A percentile compares a stretch with the other conserved stretches of the same genome.
Conservation (phyloP, 2,797 vertebrate species). For the Enteromius mattozi region DNA sequence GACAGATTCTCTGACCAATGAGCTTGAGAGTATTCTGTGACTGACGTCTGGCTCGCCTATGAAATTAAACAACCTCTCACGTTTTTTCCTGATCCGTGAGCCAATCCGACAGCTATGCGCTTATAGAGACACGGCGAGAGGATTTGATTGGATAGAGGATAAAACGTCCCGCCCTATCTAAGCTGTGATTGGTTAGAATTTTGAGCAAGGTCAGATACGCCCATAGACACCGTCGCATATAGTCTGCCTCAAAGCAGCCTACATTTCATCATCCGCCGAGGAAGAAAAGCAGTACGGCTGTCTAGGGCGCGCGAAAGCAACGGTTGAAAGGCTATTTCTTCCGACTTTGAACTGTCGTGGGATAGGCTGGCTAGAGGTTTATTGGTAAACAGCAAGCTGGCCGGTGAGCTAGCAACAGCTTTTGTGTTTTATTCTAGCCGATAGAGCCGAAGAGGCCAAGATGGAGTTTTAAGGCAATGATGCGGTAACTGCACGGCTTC, state of each 20-base stretch:
- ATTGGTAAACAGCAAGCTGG: constrained; percentile 45
- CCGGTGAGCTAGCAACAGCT: constrained; percentile 52
- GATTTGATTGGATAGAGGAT: constrained; percentile 61
- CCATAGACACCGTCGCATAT: constrained; percentile 55
- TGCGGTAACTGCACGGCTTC: constrained; percentile 77
- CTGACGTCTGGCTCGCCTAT: constrained; percentile 60
- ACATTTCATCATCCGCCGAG: constrained; percentile 17
- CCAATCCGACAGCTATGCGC: constrained; percentile 58
- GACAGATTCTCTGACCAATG: constrained; percentile 66
- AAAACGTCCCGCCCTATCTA: rapidly evolving
- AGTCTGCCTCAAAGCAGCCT: neutral
- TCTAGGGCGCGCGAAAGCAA: neutral
- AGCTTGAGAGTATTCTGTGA: neutral
- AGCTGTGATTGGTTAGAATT: constrained; percentile 66
- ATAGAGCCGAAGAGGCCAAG: constrained; percentile 68
- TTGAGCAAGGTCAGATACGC: neutral
- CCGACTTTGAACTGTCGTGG: neutral
- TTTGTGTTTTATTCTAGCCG: constrained; percentile 33
- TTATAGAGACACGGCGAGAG: constrained; percentile 2
- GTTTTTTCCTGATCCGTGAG: rapidly evolving
- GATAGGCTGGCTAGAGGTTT: neutral
- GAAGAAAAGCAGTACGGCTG: neutral
- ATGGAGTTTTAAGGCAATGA: constrained; percentile 81
- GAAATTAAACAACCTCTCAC: rapidly evolving
- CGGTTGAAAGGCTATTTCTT: neutral